phyloP scores from a whole-genome alignment of 2,797 vertebrate genomes.

The Balearica regulorum region DNA sequence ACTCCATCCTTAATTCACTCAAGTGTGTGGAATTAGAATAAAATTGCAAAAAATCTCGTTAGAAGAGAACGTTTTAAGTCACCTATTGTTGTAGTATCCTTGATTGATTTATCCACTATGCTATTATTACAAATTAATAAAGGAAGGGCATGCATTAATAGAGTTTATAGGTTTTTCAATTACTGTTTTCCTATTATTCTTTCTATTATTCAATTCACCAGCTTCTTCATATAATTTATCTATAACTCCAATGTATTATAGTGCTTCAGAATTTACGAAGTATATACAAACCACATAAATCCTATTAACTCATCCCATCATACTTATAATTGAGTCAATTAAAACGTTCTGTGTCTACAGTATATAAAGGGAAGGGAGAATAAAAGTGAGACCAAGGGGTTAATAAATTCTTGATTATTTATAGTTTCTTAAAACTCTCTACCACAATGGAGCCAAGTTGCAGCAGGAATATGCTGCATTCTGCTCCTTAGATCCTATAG shows the following conservation, averaged over 20 bases:
- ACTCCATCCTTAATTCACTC: slow-evolving; percentile 3
- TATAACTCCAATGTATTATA: slow-evolving; percentile 37
- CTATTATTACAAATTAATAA: slow-evolving; percentile 75
- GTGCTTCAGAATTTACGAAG: slow-evolving; percentile 66
- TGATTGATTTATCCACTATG: slow-evolving; percentile 61
- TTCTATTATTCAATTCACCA: slow-evolving; percentile 65
- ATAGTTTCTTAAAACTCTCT: slow-evolving; percentile 51
- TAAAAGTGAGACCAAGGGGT: slow-evolving; percentile 41
- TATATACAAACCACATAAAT: slow-evolving; percentile 66
- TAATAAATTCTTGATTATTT: slow-evolving; percentile 64
- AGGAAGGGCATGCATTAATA: slow-evolving; percentile 54
- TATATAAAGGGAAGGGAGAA: slow-evolving; percentile 19
- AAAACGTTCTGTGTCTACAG: slow-evolving; percentile 36
- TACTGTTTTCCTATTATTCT: slow-evolving; percentile 70
- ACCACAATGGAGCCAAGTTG: slow-evolving; percentile 1
- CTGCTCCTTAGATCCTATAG: neutral
- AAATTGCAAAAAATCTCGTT: slow-evolving; percentile 22
- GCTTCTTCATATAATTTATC: slow-evolving; percentile 58
- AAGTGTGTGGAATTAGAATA: neutral
- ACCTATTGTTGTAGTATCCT: slow-evolving; percentile 26
- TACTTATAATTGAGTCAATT: slow-evolving; percentile 65
- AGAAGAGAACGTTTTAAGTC: slow-evolving; percentile 7
- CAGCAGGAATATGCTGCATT: neutral
- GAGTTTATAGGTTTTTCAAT: slow-evolving; percentile 68
- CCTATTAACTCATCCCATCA: slow-evolving; percentile 61